Conservation (phyloP, 2,113 vertebrate genomes). For the Strix uralensis region DNA sequence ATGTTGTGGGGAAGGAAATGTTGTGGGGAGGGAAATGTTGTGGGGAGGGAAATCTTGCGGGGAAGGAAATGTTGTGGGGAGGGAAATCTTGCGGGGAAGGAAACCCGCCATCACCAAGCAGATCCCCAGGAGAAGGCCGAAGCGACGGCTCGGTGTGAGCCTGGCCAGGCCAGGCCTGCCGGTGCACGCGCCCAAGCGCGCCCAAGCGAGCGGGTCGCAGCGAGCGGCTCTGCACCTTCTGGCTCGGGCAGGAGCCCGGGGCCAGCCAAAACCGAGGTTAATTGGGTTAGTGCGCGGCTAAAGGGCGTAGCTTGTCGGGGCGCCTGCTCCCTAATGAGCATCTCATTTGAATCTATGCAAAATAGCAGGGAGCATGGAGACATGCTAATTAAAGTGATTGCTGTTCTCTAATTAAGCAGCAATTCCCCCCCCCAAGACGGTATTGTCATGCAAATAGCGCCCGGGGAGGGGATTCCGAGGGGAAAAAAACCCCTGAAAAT, state of each 20-base stretch:
- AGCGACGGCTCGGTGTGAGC: too few species aligned
- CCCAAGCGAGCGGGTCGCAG: background rate
- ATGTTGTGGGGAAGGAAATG: rapidly evolving
- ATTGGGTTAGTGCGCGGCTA: slow-evolving; percentile 34
- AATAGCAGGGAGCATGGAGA: slow-evolving; percentile 75
- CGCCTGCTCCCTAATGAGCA: slow-evolving; percentile 77
- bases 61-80: rapidly evolving
- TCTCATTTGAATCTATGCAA: slow-evolving; percentile 81
- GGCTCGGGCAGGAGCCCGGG: background rate
- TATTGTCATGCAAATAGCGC: slow-evolving; percentile 76
- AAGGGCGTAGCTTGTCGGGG: slow-evolving; percentile 70
- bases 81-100: rapidly evolving
- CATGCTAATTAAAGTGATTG: slow-evolving; percentile 82
- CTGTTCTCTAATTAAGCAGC: slow-evolving; percentile 83
- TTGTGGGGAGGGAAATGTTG: background rate
- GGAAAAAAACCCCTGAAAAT: background rate
- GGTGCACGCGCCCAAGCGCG: rapidly evolving
- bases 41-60: background rate
- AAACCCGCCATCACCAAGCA: too few species aligned
- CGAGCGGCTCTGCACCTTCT: background rate
- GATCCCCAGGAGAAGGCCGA: too few species aligned
- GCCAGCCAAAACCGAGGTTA: background rate
- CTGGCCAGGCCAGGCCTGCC: background rate
- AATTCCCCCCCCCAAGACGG: slow-evolving; percentile 67
- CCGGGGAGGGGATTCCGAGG: background rate